Base-by-base conservation (phyloP, 2,888 invertebrate genomes). In the Cephus spinipes region DNA sequence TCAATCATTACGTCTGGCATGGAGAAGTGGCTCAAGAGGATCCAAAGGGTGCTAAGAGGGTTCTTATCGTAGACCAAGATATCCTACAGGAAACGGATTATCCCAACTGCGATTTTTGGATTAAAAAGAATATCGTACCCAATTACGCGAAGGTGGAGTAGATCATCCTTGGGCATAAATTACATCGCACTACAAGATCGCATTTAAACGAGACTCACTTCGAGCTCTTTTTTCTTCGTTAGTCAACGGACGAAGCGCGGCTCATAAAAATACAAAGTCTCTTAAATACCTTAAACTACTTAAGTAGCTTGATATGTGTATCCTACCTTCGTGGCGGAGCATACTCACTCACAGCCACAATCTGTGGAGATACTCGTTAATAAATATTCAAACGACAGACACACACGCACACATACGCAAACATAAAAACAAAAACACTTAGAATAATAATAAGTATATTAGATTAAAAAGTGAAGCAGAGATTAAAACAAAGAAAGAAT, bases 1-100 rank as follows among this genome's bases (percentile, higher is more conserved):
- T 97, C 91, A 97, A 96, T 91, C 94, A 96, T 86, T 97, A 94
- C 86, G 96, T 97, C 1, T 94, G 95, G 93, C 94, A 95, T 83
- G 97, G 96, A n/a, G 94, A 93, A 82, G 92, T 96, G 78, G 92
- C 94, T 15, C 94, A 94, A n/a, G 93, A 94, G 11, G 94, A 94
- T 78, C 91, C 93, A 55, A 92, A 93, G 12, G 87, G 83, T 15
- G 91, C 90, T 4, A 91, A 92, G 73, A 92, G 93, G 81, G 93
- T 96, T 30, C 92, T 96, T 69, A 93, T 95, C 34, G 94, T 97
- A 1, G 96, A 93, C 0, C 96, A 96, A 89, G 96, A 96, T 89
- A 93, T 94, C 23, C 92, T 95, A 11, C 93, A 95, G 0, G 93
- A 94, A 76, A 93, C 92, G 31, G 95, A 94, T 68, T 94, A 96